phyloP scores from a whole-genome alignment of 2,888 invertebrate genomes.

The Heliconius aoede region DNA sequence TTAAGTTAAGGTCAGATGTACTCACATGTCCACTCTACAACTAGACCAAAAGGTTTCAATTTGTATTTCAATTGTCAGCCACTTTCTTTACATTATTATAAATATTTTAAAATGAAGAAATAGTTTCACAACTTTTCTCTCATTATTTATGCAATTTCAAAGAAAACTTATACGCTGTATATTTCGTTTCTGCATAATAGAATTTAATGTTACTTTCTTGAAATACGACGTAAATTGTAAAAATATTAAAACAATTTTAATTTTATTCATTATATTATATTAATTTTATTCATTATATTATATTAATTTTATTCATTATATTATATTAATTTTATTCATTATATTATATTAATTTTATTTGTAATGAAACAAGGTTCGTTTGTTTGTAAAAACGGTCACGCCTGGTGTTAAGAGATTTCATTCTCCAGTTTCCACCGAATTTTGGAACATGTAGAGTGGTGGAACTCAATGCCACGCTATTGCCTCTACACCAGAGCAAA shows the following conservation, averaged over 20 bases:
- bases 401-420: too few relatives aligned
- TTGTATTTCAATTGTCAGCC: neutral
- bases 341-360: too few relatives aligned
- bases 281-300: too few relatives aligned
- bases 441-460: too few relatives aligned
- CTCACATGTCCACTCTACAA: conserved; percentile 56
- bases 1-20: conserved; percentile 50
- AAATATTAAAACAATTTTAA: neutral
- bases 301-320: too few relatives aligned
- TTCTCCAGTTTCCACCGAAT: too few relatives aligned
- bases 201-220: neutral
- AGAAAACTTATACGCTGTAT: neutral
- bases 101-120: conserved; percentile 5
- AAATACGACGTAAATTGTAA: neutral
- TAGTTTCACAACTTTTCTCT: neutral
- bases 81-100: conserved; percentile 5
- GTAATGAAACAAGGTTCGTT: neutral
- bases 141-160: conserved; percentile 2
- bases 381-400: neutral
- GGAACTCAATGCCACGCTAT: too few relatives aligned
- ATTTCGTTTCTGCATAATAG: neutral
- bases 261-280: too few relatives aligned
- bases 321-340: too few relatives aligned
- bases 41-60: conserved; percentile 50
- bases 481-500: too few relatives aligned